Percentiles rank a stretch among this genome's conserved stretches.
Evolutionary conservation across 2,113 vertebrate genomes (phyloP).

Genomic region (Seriola rivoliana): DNA sequence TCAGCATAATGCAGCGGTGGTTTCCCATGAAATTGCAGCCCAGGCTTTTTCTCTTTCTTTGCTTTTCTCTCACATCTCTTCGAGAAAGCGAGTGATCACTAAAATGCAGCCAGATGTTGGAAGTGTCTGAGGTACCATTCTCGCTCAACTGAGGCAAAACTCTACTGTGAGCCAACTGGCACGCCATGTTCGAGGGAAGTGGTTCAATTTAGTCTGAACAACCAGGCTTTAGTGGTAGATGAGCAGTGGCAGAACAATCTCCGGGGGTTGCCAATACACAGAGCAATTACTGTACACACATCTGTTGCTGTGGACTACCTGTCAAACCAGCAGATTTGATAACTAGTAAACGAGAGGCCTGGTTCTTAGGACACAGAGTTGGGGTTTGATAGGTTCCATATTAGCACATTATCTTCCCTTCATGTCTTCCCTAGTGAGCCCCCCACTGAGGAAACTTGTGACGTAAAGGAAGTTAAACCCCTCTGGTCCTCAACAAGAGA

Average conservation of each 20-base stretch:
- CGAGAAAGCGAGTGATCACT: slow-evolving; percentile 53
- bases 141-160: slow-evolving; percentile 48
- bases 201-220: slow-evolving; percentile 55
- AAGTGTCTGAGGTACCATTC: slow-evolving; percentile 65
- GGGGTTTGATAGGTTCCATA: slow-evolving; percentile 8
- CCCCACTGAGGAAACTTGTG: slow-evolving; percentile 3
- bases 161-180: slow-evolving; percentile 58
- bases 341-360: not conserved
- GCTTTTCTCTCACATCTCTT: slow-evolving; percentile 40
- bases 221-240: slow-evolving; percentile 50
- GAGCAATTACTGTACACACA: slow-evolving; percentile 61
- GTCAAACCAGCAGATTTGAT: slow-evolving; percentile 39
- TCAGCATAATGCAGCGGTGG: slow-evolving; percentile 52
- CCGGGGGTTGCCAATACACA: slow-evolving; percentile 40
- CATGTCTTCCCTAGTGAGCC: not conserved
- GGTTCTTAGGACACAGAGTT: slow-evolving; percentile 16
- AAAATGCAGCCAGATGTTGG: slow-evolving; percentile 77
- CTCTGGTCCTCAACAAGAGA: not conserved
- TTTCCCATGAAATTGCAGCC: slow-evolving; percentile 53
- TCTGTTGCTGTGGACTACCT: slow-evolving; percentile 58
- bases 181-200: slow-evolving; percentile 25
- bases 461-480: not conserved
- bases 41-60: slow-evolving; percentile 11
- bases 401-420: not conserved
- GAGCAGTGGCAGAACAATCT: slow-evolving; percentile 48